Percentiles rank a stretch among this genome's conserved stretches.
Conservation (phyloP, 2,113 vertebrate genomes). For the Columba livia region DNA sequence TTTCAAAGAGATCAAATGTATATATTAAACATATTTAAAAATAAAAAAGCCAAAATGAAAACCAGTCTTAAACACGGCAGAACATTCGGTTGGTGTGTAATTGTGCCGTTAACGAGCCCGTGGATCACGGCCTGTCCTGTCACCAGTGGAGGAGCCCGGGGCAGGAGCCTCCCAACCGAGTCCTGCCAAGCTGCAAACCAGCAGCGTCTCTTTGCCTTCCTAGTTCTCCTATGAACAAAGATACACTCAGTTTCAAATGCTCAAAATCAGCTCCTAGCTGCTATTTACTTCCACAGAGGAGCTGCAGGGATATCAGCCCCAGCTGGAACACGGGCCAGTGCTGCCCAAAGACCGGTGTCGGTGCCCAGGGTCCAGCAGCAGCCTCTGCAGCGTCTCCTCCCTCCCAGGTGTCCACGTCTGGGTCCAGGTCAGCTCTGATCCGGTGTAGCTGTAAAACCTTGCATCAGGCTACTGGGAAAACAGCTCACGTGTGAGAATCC, state of each 20-base stretch:
- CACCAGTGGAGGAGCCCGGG: accelerated
- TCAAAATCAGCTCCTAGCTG: too few relatives aligned
- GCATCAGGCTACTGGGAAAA: not conserved
- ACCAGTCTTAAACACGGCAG: accelerated
- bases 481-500: not conserved
- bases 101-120: not conserved
- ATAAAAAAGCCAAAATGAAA: not conserved
- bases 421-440: not conserved
- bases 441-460: not conserved
- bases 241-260: too few relatives aligned
- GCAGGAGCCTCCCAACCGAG: too few relatives aligned
- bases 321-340: accelerated
- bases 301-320: not conserved
- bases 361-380: too few relatives aligned
- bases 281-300: not conserved
- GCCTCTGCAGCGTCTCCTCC: not conserved
- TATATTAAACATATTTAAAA: not conserved
- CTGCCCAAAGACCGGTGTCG: not conserved
- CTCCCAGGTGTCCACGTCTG: not conserved
- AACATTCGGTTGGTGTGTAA: not conserved
- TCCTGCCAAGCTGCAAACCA: too few relatives aligned
- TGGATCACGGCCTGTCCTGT: not conserved
- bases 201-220: too few relatives aligned
- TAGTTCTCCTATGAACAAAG: too few relatives aligned
- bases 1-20: not conserved